Conservation (phyloP, 2,888 invertebrate genomes). For the Frankliniella fusca region DNA sequence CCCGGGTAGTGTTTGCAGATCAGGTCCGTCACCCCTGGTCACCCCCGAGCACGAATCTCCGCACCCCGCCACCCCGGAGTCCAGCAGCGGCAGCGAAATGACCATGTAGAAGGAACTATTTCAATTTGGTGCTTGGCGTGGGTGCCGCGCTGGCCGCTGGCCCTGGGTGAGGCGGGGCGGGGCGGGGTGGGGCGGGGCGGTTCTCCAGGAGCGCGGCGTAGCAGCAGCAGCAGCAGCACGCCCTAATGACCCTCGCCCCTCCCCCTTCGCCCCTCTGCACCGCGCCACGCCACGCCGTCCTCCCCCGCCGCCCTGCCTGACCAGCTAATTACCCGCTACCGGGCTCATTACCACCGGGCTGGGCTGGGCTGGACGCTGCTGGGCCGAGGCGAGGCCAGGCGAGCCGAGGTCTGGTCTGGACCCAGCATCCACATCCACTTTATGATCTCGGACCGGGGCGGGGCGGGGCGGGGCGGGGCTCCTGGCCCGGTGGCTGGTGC, state of each 20-base stretch:
- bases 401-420: neutral
- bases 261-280: neutral
- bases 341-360: neutral
- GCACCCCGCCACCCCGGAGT: neutral
- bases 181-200: neutral
- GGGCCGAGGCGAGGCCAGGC: no score
- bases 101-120: conserved; percentile 5
- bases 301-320: neutral
- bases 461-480: no score
- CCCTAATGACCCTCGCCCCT: neutral
- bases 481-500: neutral
- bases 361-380: neutral
- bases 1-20: neutral
- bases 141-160: neutral
- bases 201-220: no score
- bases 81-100: neutral
- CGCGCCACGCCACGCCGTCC: no score
- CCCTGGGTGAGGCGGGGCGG: neutral
- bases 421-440: neutral
- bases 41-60: neutral
- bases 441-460: neutral
- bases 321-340: conserved; percentile 23
- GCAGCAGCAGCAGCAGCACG: neutral
- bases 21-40: neutral
- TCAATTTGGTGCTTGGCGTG: neutral